Base-by-base conservation (phyloP, 1,140 invertebrate genomes). In the Hylyphantes graminicola region DNA sequence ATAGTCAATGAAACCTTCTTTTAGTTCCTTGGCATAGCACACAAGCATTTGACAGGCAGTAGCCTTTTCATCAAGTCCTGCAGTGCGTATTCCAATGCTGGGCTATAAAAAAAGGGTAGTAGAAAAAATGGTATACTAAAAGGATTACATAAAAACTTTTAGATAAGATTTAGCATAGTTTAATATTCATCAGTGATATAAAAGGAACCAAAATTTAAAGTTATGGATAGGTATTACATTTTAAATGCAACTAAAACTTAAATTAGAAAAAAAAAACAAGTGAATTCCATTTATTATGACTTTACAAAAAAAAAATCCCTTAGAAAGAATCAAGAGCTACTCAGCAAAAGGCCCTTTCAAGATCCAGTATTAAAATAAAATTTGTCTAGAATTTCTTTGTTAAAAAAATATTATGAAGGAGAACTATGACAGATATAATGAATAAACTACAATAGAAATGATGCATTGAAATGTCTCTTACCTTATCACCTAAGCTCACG, bases 21-120 rank as follows among this genome's bases (percentile, higher is more conserved):
- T 99, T 21, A 99, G 91, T 90, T 99, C 98, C 48, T 96, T 92
- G 0, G 98, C 98, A 89, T 99, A 99, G 90, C 98, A 99, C 10
- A 99, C 97, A 10, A 99, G 91, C 98, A 99, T 99, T 89, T 98
- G 97, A 89, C 98, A 99, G 0, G 98, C 98, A 1, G 97, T 98
- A 0, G 97, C 97, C 90, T 99, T 99, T 88, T 99, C 98, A 90
- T 99, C 98, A 78, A 99, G 92, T 86, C 97, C 95, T 53, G 91
- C 89, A 53, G 92, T 93, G 72, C 90, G 88, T 57, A 93, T 92
- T 21, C 92, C 92, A 87, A 93, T 91, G 82, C 89, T 91, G 88
- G 92, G 91, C 88, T 94, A 87, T 35, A 89, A 78, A 50, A 9
- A 53, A 50, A 59, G 63, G 50, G 35, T 59, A 50, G 4, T 53